Base-by-base conservation (phyloP, 2,888 invertebrate species). In the Torymus auratus region DNA sequence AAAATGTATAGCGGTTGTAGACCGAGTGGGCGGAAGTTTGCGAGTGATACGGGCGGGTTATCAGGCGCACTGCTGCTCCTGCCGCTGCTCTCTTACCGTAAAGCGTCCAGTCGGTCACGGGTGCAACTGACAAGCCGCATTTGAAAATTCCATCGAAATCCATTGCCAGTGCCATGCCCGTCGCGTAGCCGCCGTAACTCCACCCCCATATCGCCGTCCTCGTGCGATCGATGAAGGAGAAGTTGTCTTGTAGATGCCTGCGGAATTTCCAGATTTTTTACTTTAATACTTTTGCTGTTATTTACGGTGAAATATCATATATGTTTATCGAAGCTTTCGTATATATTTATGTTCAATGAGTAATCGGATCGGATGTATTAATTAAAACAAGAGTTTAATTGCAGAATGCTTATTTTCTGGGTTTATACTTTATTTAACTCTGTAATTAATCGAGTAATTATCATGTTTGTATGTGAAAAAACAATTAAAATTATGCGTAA, bases 151-250 rank as follows among this genome's bases (percentile, higher is more conserved):
- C 92, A 0, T 93, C 92, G 0, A 91, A 91, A 84, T 98, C 97
- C 64, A 93, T 94, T 0, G 97, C 97, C 82, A 99, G 92, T 2
- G 96, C 96, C 92, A 97, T 95, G 4, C 96, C 96, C 0, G 98
- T 94, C 0, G 97, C 96, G 91, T 97, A 99, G 1, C 99, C 99
- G 14, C 99, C 99, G 91, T 99, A 99, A 86, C 98, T 98, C 99
- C 98, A 99, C 75, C 99, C 99, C 98, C 98, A 99, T 87, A 99
- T 98, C 67, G 96, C 98, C 0, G 97, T 96, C 85, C 95, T 94
- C 71, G 94, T 93, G 2, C 92, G 91, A 91, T 98, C 98, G 81
- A 99, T 94, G 91, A 94, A 98, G 0, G 93, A 89, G 15, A 94
- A 91, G 71, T 92, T 92, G 69, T 94, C 89, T 85, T 96, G 95